Percentiles rank a stretch among this genome's conserved stretches.
Conservation (phyloP, 2,888 invertebrate genomes). For the Phrixothrix hirtus region DNA sequence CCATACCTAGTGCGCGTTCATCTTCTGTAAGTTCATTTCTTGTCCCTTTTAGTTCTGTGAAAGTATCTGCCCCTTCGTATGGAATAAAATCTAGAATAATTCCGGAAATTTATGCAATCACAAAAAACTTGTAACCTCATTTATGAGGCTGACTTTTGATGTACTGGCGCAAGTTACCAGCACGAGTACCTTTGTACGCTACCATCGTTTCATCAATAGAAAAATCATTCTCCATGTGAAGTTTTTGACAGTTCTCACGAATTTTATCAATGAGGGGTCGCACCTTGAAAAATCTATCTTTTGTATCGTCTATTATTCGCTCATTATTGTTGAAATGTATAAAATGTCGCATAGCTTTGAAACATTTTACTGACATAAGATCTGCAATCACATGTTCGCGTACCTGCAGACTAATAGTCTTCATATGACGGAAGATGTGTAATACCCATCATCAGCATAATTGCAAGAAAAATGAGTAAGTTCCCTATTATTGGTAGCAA, state of each 20-base stretch:
- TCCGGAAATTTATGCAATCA: constrained; percentile 4
- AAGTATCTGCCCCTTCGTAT: constrained; percentile 1
- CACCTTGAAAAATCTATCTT: too few relatives aligned
- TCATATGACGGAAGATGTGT: too few relatives aligned
- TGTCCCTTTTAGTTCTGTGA: not conserved
- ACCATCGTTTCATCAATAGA: too few relatives aligned
- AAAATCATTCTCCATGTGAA: too few relatives aligned
- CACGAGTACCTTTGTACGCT: too few relatives aligned
- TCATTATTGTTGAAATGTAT: constrained; percentile 24
- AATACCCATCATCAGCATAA: too few relatives aligned
- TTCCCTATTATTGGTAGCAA: constrained; percentile 6
- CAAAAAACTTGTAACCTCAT: constrained; percentile 12
- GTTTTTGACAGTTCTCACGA: too few relatives aligned
- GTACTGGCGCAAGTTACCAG: constrained; percentile 14
- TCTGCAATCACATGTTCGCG: constrained; percentile 17
- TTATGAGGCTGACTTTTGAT: too few relatives aligned
- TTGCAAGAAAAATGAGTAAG: too few relatives aligned
- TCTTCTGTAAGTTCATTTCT: constrained; percentile 1
- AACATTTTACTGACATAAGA: constrained; percentile 30
- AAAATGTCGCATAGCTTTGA: too few relatives aligned
- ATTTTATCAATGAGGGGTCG: constrained; percentile 5
- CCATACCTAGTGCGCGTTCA: constrained; percentile 2
- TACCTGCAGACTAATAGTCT: constrained; percentile 15
- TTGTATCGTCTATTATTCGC: constrained; percentile 13
- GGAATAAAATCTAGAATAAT: constrained; percentile 6